These are phyloP conservation scores for Antitype chi DNA, from an alignment of 2,888 invertebrate genomes.

Conservation along the genomic window DNA sequence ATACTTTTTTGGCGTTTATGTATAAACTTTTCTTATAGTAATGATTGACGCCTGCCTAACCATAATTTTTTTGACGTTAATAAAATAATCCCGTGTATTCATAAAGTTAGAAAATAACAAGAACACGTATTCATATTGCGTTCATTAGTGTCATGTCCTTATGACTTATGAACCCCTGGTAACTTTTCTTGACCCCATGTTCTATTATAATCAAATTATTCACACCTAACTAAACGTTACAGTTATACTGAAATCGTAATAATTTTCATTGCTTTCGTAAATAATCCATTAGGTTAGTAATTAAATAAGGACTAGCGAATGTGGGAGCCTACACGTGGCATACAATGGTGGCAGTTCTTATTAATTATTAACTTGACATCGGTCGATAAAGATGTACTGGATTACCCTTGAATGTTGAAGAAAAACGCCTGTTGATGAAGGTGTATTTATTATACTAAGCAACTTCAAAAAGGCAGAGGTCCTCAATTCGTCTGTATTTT, in stretches of 20 bases:
- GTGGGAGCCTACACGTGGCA: conserved; percentile 24
- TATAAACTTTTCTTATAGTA: too few species aligned
- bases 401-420: conserved; percentile 31
- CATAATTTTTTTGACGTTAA: too few species aligned
- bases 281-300: conserved; percentile 19
- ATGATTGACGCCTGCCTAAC: too few species aligned
- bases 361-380: conserved; percentile 37
- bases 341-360: neutral
- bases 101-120: too few species aligned
- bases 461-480: too few species aligned
- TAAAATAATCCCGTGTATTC: too few species aligned
- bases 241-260: neutral
- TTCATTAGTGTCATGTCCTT: neutral
- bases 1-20: too few species aligned
- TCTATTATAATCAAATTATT: neutral
- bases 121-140: neutral
- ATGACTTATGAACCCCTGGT: neutral
- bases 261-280: neutral
- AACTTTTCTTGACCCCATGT: neutral
- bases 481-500: too few species aligned
- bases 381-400: conserved; percentile 47
- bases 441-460: neutral
- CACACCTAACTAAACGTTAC: neutral
- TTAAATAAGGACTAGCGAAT: conserved; percentile 16
- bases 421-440: neutral